Base-by-base conservation (phyloP, 2,113 vertebrate species). In the Apteryx owenii region DNA sequence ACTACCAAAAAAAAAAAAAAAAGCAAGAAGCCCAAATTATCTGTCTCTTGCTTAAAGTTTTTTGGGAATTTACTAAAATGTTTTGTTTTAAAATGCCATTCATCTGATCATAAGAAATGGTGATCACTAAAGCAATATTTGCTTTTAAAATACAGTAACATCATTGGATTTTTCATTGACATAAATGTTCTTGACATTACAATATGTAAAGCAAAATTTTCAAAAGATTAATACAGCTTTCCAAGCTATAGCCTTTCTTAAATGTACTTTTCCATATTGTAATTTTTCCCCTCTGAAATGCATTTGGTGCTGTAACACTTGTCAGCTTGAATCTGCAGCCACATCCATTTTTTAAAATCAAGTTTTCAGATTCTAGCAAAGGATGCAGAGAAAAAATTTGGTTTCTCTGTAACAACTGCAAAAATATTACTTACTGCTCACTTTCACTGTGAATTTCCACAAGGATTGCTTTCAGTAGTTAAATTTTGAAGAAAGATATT, bases 261-360 rank as follows among this genome's bases (percentile, higher is more conserved):
- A 58, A 65, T 50, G 80, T n/a, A 40, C 40, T 85, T 95, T 94
- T 82, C 66, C 76, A 71, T 90, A 64, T 46, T 85, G 93, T 80
- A 69, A 14, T 66, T 79, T 83, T 96, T 82, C 56, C 54, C 21
- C 19, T 66, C 81, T 87, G 66, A 85, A 84, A 80, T 65, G 4
- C 38, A 51, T 26, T 78, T 85, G 11, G 51, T 72, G n/a, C 75
- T 92, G 79, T 85, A 93, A 54, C 72, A 71, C 75, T 85, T 92
- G 76, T 90, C 96, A 96, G 44, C 80, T 94, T 90, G 70, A 95
- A 93, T 89, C 78, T 94, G 82, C 33, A 91, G 58, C 31, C 36
- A 78, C 38, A 78, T 72, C 72, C 81, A 23, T 86, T 89, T 96
- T 82, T 75, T 71, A 44, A 84, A 82, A 81, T 12, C 93, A 89